Conservation (phyloP, 2,888 invertebrate species). For the Sinelater perroti region DNA sequence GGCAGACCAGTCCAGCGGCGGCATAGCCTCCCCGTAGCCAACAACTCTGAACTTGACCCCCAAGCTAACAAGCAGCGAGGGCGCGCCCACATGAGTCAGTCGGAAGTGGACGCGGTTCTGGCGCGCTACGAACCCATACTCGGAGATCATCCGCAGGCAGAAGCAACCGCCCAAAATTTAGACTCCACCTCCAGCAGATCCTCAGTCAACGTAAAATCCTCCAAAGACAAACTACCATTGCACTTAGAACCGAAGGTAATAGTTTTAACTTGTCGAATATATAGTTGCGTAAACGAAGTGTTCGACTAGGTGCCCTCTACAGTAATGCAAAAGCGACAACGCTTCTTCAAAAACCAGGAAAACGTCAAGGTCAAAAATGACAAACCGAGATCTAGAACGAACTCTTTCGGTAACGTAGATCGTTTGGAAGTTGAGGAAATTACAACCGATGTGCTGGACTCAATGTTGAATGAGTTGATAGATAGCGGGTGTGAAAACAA, state of each 20-base stretch:
- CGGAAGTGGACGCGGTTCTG: constrained; percentile 44
- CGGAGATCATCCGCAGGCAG: constrained; percentile 30
- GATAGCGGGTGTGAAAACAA: constrained; percentile 35
- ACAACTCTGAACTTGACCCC: not conserved
- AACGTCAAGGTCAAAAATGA: no score
- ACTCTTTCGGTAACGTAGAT: constrained; percentile 21
- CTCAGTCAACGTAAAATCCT: constrained; percentile 5
- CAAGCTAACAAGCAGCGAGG: no score
- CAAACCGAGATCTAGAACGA: not conserved
- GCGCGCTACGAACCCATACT: constrained; percentile 45
- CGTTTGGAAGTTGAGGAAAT: constrained; percentile 46
- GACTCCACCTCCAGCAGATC: constrained; percentile 19
- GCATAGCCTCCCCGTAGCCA: not conserved
- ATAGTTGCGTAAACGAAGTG: not conserved
- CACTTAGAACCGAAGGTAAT: constrained; percentile 48
- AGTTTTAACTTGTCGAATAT: not conserved
- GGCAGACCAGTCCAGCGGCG: not conserved
- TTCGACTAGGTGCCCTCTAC: constrained; percentile 34
- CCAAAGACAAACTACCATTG: constrained; percentile 39
- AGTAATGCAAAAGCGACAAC: constrained; percentile 38
- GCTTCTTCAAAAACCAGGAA: not conserved
- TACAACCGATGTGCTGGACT: constrained; percentile 47
- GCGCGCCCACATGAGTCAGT: constrained; percentile 36
- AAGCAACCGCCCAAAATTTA: not conserved
- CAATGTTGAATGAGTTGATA: constrained; percentile 46